These are phyloP conservation scores for Eclectus roratus DNA, from an alignment of 2,113 vertebrate species.

Conservation along the genomic window DNA sequence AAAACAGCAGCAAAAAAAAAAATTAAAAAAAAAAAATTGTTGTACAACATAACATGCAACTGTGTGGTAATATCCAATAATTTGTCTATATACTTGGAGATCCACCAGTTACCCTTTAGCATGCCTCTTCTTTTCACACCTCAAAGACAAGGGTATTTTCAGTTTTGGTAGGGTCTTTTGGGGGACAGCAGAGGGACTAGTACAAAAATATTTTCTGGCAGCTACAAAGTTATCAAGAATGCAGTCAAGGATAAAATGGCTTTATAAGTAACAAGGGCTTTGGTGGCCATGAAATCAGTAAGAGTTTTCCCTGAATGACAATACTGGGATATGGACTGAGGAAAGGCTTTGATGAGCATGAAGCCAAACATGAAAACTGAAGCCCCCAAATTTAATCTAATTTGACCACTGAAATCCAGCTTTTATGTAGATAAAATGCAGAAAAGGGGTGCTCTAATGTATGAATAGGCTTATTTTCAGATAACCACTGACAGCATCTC, in stretches of 20 bases:
- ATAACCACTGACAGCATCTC: neutral
- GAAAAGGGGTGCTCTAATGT: neutral
- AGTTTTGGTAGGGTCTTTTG: neutral
- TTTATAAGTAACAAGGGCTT: neutral
- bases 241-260: neutral
- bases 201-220: neutral
- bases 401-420: neutral
- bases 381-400: neutral
- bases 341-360: neutral
- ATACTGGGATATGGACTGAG: neutral
- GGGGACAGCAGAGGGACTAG: neutral
- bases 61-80: neutral
- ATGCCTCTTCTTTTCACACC: neutral
- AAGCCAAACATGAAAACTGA: neutral
- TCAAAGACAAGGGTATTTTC: neutral
- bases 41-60: neutral
- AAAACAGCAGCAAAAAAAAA: neutral
- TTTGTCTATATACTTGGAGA: neutral
- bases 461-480: neutral
- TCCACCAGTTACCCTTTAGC: neutral
- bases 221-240: neutral
- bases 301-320: neutral
- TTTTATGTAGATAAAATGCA: neutral
- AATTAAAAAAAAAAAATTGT: neutral
- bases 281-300: neutral